Evolutionary conservation across 1,140 invertebrate genomes (phyloP).

Genomic region (Euwallacea fornicatus): DNA sequence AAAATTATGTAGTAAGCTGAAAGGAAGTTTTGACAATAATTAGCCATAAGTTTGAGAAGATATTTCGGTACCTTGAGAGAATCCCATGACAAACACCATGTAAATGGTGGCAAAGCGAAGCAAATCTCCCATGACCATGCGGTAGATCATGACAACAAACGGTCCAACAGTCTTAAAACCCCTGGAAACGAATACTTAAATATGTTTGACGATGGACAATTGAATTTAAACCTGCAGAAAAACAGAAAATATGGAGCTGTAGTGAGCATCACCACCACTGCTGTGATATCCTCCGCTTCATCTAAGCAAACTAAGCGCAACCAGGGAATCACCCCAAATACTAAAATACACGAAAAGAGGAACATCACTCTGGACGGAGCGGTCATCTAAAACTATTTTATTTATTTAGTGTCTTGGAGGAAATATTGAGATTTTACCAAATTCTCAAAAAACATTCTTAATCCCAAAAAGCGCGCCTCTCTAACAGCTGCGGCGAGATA

Average conservation of each 20-base stretch:
- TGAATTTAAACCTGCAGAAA: conserved; percentile 78
- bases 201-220: background rate
- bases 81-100: conserved; percentile 95
- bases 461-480: conserved; percentile 81
- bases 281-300: conserved; percentile 86
- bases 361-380: conserved; percentile 92
- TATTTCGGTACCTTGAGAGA: conserved; percentile 79
- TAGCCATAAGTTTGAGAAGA: conserved; percentile 14
- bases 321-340: conserved; percentile 76
- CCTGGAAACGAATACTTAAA: conserved; percentile 59
- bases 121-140: conserved; percentile 96
- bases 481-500: conserved; percentile 80
- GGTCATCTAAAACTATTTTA: conserved; percentile 66
- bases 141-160: conserved; percentile 99
- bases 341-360: conserved; percentile 85
- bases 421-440: conserved; percentile 62
- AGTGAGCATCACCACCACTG: conserved; percentile 91
- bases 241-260: conserved; percentile 98
- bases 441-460: conserved; percentile 90
- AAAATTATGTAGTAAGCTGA: conserved; percentile 91
- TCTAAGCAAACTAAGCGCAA: conserved; percentile 81
- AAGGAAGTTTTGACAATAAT: conserved; percentile 46
- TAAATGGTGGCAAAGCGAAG: conserved; percentile 95
- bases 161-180: conserved; percentile 97
- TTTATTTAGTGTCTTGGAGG: background rate